A percentile compares a stretch with the other conserved stretches of the same genome.
These are phyloP conservation scores for Hippocampus barbouri DNA, from an alignment of 2,113 vertebrate genomes.

Conservation along the genomic window DNA sequence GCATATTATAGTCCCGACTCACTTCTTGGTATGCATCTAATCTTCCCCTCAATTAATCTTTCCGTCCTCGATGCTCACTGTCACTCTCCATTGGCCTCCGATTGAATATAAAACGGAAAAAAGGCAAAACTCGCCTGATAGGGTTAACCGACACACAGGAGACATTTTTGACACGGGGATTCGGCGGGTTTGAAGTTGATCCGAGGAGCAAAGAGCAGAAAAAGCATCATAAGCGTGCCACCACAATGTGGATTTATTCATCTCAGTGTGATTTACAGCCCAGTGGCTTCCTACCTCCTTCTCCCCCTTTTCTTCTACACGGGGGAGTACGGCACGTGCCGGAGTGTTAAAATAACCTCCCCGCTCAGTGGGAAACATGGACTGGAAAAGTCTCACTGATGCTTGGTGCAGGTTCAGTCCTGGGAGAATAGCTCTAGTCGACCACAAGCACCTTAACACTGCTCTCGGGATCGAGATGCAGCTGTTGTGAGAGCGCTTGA, in stretches of 20 bases:
- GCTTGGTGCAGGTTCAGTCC: constrained; percentile 39
- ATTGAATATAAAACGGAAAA: constrained; percentile 2
- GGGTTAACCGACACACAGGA: constrained; percentile 29
- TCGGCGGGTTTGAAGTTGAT: constrained; percentile 52
- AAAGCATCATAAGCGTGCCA: constrained; percentile 66
- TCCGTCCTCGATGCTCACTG: not conserved
- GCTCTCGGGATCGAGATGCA: constrained; percentile 13
- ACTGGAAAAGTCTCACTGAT: constrained; percentile 22
- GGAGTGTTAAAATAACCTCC: constrained; percentile 55
- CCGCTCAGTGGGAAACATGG: constrained; percentile 35
- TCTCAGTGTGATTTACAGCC: constrained; percentile 65
- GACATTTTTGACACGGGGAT: constrained; percentile 41
- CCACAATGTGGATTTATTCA: constrained; percentile 55
- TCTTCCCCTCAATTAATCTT: not conserved
- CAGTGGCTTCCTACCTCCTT: constrained; percentile 54
- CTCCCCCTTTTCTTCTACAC: constrained; percentile 36
- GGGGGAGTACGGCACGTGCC: constrained; percentile 49
- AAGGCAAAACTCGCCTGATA: constrained; percentile 1
- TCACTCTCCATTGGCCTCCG: not conserved
- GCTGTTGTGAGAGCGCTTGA: too few relatives aligned
- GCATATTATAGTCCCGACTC: not conserved
- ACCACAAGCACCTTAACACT: constrained; percentile 31
- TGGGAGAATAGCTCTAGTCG: constrained; percentile 19
- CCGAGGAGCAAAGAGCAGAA: constrained; percentile 48
- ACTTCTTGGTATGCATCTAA: constrained; percentile 3